Percentiles rank a stretch among this genome's conserved stretches.
These are phyloP conservation scores for Fistularia commersonii DNA, from an alignment of 2,797 vertebrate genomes.

Conservation along the genomic window DNA sequence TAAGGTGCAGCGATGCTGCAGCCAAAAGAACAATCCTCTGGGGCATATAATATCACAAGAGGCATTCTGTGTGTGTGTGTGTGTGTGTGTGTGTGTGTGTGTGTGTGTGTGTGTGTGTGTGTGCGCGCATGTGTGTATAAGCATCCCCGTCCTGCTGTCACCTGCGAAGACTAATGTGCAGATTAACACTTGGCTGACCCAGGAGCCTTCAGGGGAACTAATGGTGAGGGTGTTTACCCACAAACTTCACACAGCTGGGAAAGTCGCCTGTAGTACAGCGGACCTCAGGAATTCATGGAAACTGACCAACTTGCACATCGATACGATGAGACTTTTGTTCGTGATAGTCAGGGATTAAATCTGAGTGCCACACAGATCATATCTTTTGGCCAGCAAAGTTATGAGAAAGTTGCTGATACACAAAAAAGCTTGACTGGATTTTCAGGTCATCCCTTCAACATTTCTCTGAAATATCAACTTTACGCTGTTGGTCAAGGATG, in stretches of 20 bases:
- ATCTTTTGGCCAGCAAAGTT: not conserved
- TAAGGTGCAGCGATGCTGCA: constrained; percentile 2
- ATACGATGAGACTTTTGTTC: constrained; percentile 2
- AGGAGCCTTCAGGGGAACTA: constrained; percentile 48
- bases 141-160: constrained; percentile 41
- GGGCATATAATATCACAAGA: constrained; percentile 39
- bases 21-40: constrained; percentile 33
- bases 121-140: constrained; percentile 8
- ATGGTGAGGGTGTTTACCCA: constrained; percentile 55
- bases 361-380: not conserved
- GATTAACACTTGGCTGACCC: constrained; percentile 70
- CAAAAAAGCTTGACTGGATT: not conserved
- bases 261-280: not conserved
- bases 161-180: constrained; percentile 57
- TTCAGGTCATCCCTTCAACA: not conserved
- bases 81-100: constrained; percentile 6
- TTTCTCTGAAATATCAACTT: not conserved
- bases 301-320: constrained; percentile 36
- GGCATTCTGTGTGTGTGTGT: constrained; percentile 10
- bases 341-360: constrained; percentile 9
- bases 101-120: constrained; percentile 1
- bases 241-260: constrained; percentile 54
- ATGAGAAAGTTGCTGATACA: not conserved
- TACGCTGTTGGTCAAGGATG: too few species aligned
- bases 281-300: constrained; percentile 23